Conservation (phyloP, 1,140 invertebrate genomes). For the Drosophila yakuba region DNA sequence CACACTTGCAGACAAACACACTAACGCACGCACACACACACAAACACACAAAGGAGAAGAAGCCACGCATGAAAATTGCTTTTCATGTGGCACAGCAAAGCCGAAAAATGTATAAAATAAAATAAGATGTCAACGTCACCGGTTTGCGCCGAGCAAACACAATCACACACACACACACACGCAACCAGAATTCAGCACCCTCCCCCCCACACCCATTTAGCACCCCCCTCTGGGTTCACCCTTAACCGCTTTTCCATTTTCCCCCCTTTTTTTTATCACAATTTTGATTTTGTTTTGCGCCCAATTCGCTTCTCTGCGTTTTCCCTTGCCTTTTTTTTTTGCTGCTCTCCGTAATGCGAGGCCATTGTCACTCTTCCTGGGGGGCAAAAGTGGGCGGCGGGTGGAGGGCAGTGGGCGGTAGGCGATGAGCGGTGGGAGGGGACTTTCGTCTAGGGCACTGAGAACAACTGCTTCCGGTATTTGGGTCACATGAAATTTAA, state of each 20-base stretch:
- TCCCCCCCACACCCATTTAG: conserved; percentile 17
- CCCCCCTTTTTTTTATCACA: conserved; percentile 33
- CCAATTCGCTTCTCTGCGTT: conserved; percentile 41
- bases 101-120: conserved; percentile 41
- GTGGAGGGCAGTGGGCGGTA: neutral
- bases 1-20: conserved; percentile 35
- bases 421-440: conserved; percentile 13
- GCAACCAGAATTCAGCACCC: too few species aligned
- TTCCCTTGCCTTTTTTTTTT: conserved; percentile 13
- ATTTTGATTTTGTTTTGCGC: conserved; percentile 58
- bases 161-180: neutral
- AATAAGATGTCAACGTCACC: conserved; percentile 75
- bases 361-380: conserved; percentile 61
- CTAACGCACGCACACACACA: neutral
- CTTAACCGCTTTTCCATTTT: conserved; percentile 27
- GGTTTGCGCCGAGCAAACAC: conserved; percentile 20
- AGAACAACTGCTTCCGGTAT: conserved; percentile 83
- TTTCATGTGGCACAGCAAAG: conserved; percentile 60
- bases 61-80: conserved; percentile 82
- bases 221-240: conserved; percentile 16
- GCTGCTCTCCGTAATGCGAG: conserved; percentile 54
- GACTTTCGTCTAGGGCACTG: conserved; percentile 68
- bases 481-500: conserved; percentile 84
- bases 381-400: conserved; percentile 15
- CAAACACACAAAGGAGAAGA: conserved; percentile 50